A percentile compares a stretch with the other conserved stretches of the same genome.
phyloP scores from a whole-genome alignment of 2,113 vertebrate genomes.

The Saimiri boliviensis region DNA sequence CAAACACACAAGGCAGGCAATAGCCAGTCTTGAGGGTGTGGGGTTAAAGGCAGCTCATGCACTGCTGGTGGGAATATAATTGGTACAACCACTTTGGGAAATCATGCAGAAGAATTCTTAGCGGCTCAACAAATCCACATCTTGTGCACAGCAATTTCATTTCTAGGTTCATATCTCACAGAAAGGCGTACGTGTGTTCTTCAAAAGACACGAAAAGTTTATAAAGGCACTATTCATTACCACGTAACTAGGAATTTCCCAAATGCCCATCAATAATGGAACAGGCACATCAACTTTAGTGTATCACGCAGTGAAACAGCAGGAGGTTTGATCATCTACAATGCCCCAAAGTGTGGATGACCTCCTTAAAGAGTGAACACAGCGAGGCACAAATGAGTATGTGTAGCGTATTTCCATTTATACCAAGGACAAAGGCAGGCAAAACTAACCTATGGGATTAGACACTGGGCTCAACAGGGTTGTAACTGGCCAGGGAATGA shows the following conservation, averaged over 20 bases:
- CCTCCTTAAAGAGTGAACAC: rapidly evolving
- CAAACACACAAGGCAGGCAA: not conserved
- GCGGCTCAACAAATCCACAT: not conserved
- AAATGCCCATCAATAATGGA: too few species aligned
- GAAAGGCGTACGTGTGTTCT: not conserved
- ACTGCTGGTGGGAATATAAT: rapidly evolving
- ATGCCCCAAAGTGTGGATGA: not conserved
- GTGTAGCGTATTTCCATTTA: rapidly evolving
- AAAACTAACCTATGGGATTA: rapidly evolving
- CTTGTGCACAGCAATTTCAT: rapidly evolving
- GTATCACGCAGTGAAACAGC: rapidly evolving
- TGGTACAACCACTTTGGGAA: not conserved
- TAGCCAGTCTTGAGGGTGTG: too few species aligned
- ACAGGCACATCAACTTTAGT: rapidly evolving
- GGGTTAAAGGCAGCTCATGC: rapidly evolving
- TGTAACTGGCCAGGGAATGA: rapidly evolving
- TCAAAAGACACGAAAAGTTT: not conserved
- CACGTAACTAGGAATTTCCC: not conserved
- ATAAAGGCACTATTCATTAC: not conserved
- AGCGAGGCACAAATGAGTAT: rapidly evolving
- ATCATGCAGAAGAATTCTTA: not conserved
- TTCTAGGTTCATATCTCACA: rapidly evolving
- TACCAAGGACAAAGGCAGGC: not conserved
- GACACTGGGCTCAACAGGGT: rapidly evolving
- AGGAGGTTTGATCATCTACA: rapidly evolving